Base-by-base conservation (phyloP, 2,888 invertebrate species). In the Geophilus truncorum region DNA sequence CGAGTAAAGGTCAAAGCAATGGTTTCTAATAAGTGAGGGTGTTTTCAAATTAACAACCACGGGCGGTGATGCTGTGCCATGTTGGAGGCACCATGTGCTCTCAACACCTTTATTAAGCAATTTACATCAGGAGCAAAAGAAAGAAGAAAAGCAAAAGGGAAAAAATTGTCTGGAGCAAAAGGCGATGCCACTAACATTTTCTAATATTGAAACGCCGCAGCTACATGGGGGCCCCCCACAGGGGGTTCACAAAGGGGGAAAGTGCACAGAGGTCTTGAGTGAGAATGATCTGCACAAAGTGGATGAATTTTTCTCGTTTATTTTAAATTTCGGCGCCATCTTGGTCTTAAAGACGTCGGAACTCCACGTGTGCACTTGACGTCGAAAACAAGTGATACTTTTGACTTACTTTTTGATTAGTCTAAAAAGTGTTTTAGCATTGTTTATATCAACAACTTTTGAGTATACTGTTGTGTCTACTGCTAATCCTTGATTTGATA, bases 71-170 rank as follows among this genome's bases (percentile, higher is more conserved):
- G 40, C 40, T 28, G 77, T 77, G 77, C 30, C 77, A 30, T 77
- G 77, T 77, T 32, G 25, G 30, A 30, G 70, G 77, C 77, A 32
- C 77, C 77, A 77, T 21, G 30, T 77, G 30, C 30, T 32, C 25
- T 77, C 77, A 77, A 77, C 77, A 77, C 77, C 77, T 77, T 77
- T 77, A 77, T 77, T 77, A 77, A 77, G 77, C 77, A 77, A 77
- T 77, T 77, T 77, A 77, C 77, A 77, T 77, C 30, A 23, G 21
- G 70, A 25, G 70, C 28, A 25, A 23, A 32, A 30, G 34, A 28
- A 77, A 28, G 21, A 32, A 77, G 77, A 30, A 32, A 25, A 77
- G 77, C 30, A 77, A 32, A 77, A 77, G 30, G 32, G n/a, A 32
- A 77, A 77, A 77, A 40, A 40, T 40, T 40, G 40, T 40, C 40